Conservation (phyloP, 2,113 vertebrate genomes). For the Podocnemis expansa region DNA sequence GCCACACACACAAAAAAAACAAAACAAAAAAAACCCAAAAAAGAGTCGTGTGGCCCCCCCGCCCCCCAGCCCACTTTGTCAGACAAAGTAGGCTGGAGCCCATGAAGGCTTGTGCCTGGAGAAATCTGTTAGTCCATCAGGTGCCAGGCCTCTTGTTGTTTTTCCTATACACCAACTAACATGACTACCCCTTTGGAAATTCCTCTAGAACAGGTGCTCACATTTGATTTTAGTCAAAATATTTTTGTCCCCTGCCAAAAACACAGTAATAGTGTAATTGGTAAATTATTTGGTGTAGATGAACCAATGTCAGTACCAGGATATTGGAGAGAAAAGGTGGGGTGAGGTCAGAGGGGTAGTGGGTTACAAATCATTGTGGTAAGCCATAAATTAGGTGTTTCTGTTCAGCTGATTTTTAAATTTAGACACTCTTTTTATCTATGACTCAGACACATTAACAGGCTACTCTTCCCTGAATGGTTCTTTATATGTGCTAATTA, state of each 20-base stretch:
- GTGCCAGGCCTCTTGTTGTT: no score
- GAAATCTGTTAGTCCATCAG: no score
- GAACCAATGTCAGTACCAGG: background rate
- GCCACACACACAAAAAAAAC: no score
- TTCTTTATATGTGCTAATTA: background rate
- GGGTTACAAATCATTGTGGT: background rate
- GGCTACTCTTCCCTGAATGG: background rate
- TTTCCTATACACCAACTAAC: no score
- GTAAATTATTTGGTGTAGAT: background rate
- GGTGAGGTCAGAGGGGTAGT: background rate
- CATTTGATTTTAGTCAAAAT: conserved; percentile 70
- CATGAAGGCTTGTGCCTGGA: no score
- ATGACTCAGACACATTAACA: background rate
- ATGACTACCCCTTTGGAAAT: no score
- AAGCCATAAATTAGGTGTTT: background rate
- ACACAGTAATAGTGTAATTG: conserved; percentile 68
- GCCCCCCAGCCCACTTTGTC: no score
- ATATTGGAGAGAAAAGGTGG: background rate
- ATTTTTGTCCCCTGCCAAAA: conserved; percentile 53
- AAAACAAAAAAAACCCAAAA: no score
- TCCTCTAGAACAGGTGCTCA: conserved; percentile 47
- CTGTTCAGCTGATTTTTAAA: background rate
- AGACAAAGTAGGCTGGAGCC: no score
- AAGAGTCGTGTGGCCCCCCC: no score
- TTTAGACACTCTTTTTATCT: background rate